Evolutionary conservation across 2,888 invertebrate genomes (phyloP).

Genomic region (Lingula anatina): DNA sequence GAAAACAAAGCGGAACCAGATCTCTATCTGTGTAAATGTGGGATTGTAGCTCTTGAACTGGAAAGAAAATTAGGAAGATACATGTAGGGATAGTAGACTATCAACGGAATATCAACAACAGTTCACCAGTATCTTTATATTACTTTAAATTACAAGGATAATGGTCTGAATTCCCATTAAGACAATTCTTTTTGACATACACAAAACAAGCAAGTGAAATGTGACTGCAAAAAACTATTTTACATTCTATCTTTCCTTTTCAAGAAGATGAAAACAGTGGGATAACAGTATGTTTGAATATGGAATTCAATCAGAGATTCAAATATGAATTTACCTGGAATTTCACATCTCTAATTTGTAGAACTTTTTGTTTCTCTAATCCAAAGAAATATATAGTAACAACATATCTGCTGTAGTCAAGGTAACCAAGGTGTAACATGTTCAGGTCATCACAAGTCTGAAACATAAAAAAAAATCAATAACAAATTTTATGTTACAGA

Average conservation of each 20-base stretch:
- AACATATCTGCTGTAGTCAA: conserved; percentile 83
- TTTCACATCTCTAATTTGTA: conserved; percentile 72
- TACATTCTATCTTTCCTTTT: no score
- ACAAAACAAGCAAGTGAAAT: background rate
- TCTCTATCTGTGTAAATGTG: conserved; percentile 92
- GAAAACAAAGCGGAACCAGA: conserved; percentile 94
- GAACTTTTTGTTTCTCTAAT: no score
- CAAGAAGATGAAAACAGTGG: no score
- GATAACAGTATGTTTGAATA: no score
- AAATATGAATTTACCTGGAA: no score
- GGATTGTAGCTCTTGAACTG: conserved; percentile 96
- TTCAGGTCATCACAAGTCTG: conserved; percentile 83
- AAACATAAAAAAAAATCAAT: conserved; percentile 13
- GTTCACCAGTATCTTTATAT: background rate
- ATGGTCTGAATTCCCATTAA: no score
- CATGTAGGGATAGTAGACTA: conserved; percentile 11
- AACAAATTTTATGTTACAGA: background rate
- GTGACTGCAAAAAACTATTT: no score
- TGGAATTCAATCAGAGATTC: no score
- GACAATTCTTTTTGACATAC: background rate
- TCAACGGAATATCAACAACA: background rate
- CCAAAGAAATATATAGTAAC: conserved; percentile 80
- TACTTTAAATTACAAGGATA: no score
- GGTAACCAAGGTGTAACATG: conserved; percentile 79
- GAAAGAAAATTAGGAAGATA: conserved; percentile 45